Evolutionary conservation across 2,113 vertebrate genomes (phyloP).

Genomic region (Toxostoma redivivum): DNA sequence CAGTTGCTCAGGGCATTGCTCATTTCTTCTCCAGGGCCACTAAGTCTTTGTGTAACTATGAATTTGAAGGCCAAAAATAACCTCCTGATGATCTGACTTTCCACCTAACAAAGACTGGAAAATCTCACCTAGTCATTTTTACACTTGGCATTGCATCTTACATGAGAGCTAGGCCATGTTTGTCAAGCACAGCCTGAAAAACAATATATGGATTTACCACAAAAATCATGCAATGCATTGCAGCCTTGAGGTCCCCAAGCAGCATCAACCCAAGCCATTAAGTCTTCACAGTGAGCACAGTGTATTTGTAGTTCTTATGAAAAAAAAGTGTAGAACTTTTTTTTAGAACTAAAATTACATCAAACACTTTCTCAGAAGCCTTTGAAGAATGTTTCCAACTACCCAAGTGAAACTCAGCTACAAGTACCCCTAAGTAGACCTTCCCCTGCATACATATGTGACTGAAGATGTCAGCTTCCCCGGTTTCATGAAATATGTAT

Average conservation of each 20-base stretch:
- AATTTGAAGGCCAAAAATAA: conserved; percentile 43
- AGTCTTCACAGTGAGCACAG: background rate
- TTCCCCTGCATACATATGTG: background rate
- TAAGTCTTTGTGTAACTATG: background rate
- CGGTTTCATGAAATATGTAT: background rate
- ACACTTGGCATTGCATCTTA: background rate
- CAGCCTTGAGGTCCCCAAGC: background rate
- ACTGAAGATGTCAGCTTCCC: background rate
- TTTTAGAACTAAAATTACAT: background rate
- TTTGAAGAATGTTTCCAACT: background rate
- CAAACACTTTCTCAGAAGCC: background rate
- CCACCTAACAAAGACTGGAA: conserved; percentile 40
- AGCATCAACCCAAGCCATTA: background rate
- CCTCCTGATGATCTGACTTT: conserved; percentile 1
- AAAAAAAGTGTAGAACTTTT: background rate
- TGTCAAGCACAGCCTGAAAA: background rate
- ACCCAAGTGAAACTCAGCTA: background rate
- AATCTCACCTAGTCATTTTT: conserved; percentile 45
- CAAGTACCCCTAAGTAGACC: background rate
- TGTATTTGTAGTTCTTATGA: background rate
- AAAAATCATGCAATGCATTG: background rate
- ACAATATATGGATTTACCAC: background rate
- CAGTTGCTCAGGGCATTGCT: background rate
- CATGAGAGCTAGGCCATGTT: background rate
- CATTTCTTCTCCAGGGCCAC: background rate